A percentile compares a stretch with the other conserved stretches of the same genome.
phyloP scores from a whole-genome alignment of 2,888 invertebrate genomes.

The Cinara cedri region DNA sequence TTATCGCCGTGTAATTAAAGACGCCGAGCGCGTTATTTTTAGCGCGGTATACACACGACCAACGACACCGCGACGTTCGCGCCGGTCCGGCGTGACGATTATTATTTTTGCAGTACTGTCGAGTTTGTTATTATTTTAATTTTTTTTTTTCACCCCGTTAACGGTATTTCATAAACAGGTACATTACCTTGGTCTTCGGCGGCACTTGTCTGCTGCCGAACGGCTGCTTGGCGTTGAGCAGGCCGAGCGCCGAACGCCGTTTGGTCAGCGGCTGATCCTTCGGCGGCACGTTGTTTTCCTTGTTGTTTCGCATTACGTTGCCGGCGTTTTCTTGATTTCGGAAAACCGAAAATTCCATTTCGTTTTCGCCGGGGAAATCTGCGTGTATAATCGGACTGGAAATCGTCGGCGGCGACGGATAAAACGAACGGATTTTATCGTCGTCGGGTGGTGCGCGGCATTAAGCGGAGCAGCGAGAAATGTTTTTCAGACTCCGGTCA shows the following conservation, averaged over 20 bases:
- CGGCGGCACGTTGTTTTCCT: slow-evolving; percentile 25
- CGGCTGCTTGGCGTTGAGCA: slow-evolving; percentile 65
- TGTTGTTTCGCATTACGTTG: slow-evolving; percentile 39
- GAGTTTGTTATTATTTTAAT: too few species aligned
- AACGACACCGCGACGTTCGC: too few species aligned
- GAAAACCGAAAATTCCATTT: slow-evolving; percentile 64
- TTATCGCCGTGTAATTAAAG: too few species aligned
- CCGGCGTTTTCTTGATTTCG: slow-evolving; percentile 65
- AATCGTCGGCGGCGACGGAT: background rate
- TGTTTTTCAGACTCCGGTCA: background rate
- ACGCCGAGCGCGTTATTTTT: too few species aligned
- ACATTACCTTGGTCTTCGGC: slow-evolving; percentile 38
- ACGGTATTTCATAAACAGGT: too few species aligned
- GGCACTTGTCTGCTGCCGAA: slow-evolving; percentile 16
- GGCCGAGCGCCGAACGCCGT: slow-evolving; percentile 68
- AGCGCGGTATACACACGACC: too few species aligned
- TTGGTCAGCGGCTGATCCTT: background rate
- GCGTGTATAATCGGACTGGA: background rate
- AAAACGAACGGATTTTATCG: background rate
- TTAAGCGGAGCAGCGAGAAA: background rate
- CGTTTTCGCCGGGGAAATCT: slow-evolving; percentile 61
- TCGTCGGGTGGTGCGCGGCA: background rate
- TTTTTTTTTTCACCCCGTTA: too few species aligned
- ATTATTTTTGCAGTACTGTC: too few species aligned
- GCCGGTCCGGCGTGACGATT: too few species aligned